A percentile compares a stretch with the other conserved stretches of the same genome.
Conservation (phyloP, 2,113 vertebrate genomes). For the Apus apus region DNA sequence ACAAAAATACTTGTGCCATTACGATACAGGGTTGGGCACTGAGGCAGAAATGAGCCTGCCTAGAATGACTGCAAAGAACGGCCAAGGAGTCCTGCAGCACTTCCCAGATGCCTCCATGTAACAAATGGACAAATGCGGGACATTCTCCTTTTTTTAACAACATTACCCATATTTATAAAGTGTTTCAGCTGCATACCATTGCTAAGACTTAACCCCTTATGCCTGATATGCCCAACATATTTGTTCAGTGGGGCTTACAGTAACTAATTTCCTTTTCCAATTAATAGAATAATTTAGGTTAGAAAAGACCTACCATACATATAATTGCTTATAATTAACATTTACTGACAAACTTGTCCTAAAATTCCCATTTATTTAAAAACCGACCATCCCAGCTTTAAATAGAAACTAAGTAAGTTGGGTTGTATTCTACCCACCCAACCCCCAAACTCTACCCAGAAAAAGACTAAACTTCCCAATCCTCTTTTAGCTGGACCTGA, state of each 20-base stretch:
- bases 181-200: neutral
- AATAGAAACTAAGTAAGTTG: neutral
- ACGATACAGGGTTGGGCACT: neutral
- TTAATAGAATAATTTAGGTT: too few relatives aligned
- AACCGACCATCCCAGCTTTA: neutral
- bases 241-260: neutral
- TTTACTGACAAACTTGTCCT: neutral
- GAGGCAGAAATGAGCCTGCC: neutral
- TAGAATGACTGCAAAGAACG: neutral
- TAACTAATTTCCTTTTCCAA: neutral
- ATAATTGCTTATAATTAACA: neutral
- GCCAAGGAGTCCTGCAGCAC: neutral
- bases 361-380: neutral
- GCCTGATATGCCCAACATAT: neutral
- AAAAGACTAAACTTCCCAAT: neutral
- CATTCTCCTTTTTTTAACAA: neutral
- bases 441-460: neutral
- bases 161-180: neutral
- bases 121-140: neutral
- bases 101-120: fast-evolving
- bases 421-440: neutral
- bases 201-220: neutral
- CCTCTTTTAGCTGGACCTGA: neutral
- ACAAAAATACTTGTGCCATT: neutral
- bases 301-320: too few relatives aligned